phyloP scores from a whole-genome alignment of 2,113 vertebrate species.

The Phoenicopterus ruber region DNA sequence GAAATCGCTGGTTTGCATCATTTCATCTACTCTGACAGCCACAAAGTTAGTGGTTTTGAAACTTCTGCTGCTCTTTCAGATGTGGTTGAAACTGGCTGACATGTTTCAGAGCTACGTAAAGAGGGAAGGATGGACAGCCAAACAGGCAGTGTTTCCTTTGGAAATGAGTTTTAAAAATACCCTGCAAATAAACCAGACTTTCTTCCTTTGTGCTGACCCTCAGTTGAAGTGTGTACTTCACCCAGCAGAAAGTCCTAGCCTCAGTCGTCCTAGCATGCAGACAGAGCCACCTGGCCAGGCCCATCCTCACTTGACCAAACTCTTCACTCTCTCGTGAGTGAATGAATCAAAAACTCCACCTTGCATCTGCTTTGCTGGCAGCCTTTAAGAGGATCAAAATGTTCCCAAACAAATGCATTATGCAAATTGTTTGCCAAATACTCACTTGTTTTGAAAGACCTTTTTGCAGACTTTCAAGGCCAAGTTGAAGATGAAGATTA shows the following conservation, averaged over 20 bases:
- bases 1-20: neutral
- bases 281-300: neutral
- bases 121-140: neutral
- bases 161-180: neutral
- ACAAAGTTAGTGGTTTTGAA: neutral
- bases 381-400: neutral
- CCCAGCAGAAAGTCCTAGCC: neutral
- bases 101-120: neutral
- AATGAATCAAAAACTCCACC: slow-evolving; percentile 25
- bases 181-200: neutral
- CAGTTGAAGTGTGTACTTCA: neutral
- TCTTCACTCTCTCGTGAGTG: neutral
- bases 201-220: neutral
- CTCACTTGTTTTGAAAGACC: neutral
- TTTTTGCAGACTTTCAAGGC: neutral
- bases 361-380: slow-evolving; percentile 29
- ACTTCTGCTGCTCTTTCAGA: neutral
- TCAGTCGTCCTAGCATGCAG: neutral
- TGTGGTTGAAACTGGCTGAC: neutral
- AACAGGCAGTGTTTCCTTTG: neutral
- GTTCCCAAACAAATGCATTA: slow-evolving; percentile 20
- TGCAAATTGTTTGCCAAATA: slow-evolving; percentile 15
- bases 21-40: neutral
- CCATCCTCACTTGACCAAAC: neutral
- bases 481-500: neutral